phyloP scores from a whole-genome alignment of 2,888 invertebrate genomes.

The Dysmachus trigonus region DNA sequence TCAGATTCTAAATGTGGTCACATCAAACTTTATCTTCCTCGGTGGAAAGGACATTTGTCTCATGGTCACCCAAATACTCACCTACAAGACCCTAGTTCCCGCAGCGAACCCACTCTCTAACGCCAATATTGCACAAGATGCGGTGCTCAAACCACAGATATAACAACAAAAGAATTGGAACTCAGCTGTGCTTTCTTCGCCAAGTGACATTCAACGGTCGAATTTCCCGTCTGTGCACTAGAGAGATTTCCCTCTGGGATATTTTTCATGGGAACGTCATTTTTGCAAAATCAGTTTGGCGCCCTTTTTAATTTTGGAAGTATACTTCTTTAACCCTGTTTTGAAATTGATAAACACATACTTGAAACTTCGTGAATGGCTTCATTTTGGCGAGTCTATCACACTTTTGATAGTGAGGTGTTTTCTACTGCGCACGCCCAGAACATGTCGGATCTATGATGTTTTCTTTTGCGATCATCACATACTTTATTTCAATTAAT shows the following conservation, averaged over 20 bases:
- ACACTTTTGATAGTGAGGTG: too few species aligned
- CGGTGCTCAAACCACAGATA: background rate
- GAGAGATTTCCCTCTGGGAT: background rate
- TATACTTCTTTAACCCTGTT: too few species aligned
- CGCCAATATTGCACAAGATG: background rate
- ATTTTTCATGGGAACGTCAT: background rate
- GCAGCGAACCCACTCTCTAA: background rate
- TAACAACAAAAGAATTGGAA: background rate
- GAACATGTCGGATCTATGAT: too few species aligned
- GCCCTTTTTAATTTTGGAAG: background rate
- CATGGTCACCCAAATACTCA: background rate
- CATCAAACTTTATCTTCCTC: background rate
- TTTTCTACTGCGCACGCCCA: too few species aligned
- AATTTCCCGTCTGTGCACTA: background rate
- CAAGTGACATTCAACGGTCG: background rate
- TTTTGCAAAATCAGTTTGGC: background rate
- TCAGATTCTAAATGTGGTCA: background rate
- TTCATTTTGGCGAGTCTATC: too few species aligned
- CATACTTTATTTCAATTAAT: too few species aligned
- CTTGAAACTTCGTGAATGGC: too few species aligned
- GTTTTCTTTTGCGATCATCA: too few species aligned
- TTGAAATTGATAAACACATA: too few species aligned
- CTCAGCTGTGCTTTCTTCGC: slow-evolving; percentile 16
- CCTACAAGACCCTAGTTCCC: background rate
- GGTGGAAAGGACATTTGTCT: background rate